Conservation (phyloP, 2,888 invertebrate genomes). For the Celastrina argiolus region DNA sequence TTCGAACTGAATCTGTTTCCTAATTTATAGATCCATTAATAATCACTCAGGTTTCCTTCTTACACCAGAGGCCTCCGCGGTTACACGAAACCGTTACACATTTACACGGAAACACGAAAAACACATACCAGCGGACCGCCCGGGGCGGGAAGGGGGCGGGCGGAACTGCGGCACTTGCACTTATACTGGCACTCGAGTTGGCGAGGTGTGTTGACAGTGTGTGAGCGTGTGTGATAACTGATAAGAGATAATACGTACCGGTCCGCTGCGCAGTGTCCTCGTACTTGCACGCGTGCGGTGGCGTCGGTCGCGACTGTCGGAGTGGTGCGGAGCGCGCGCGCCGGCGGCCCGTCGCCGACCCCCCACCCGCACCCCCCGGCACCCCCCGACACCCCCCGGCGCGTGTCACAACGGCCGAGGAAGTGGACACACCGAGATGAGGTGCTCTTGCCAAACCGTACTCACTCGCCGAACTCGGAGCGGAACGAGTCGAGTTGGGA, state of each 20-base stretch:
- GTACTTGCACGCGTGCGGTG: constrained; percentile 52
- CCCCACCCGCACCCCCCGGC: constrained; percentile 28
- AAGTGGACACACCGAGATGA: background rate
- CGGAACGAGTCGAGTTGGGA: background rate
- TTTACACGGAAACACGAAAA: background rate
- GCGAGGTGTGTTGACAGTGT: constrained; percentile 33
- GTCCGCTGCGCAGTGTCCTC: constrained; percentile 36
- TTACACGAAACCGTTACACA: background rate
- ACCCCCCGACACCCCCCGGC: background rate
- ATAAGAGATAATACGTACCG: constrained; percentile 45
- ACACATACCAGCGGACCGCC: background rate
- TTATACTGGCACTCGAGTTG: background rate
- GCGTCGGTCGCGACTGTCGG: constrained; percentile 55
- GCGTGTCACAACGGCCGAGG: constrained; percentile 14
- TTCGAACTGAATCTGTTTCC: constrained; percentile 13
- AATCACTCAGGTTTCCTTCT: constrained; percentile 21
- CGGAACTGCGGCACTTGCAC: background rate
- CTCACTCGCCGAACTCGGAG: background rate
- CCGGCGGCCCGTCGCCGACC: constrained; percentile 30
- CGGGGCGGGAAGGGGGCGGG: background rate
- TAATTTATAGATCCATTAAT: constrained; percentile 7
- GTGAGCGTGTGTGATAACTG: no score
- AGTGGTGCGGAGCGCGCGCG: constrained; percentile 42
- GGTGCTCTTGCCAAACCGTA: background rate
- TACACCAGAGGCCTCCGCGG: constrained; percentile 1